A percentile compares a stretch with the other conserved stretches of the same genome.
Evolutionary conservation across 2,888 invertebrate genomes (phyloP).

Genomic region (Steinernema scapterisci): DNA sequence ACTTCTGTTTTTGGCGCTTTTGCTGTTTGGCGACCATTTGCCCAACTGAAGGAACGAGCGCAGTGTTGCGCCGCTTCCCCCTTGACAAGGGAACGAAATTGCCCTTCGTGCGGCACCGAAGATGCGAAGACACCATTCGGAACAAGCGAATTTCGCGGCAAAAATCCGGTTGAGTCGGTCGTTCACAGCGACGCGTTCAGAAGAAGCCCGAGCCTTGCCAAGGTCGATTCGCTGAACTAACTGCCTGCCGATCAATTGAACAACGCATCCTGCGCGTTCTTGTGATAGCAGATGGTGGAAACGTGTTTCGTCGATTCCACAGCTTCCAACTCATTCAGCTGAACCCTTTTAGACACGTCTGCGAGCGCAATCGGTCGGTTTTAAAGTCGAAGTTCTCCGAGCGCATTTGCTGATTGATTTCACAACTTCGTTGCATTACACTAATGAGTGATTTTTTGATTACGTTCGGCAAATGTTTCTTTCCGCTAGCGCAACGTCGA

Average conservation of each 20-base stretch:
- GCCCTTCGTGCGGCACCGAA: slow-evolving; percentile 7
- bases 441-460: neutral
- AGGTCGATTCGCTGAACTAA: slow-evolving; percentile 11
- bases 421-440: too few relatives aligned
- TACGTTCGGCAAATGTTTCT: neutral
- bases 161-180: slow-evolving; percentile 30
- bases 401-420: too few relatives aligned
- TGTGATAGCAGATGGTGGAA: slow-evolving; percentile 21
- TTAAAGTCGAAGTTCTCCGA: too few relatives aligned
- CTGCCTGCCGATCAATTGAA: slow-evolving; percentile 31
- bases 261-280: slow-evolving; percentile 19
- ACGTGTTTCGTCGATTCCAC: slow-evolving; percentile 14
- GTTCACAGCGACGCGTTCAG: slow-evolving; percentile 27
- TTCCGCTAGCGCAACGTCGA: neutral
- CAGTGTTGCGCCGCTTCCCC: neutral
- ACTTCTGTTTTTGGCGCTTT: neutral
- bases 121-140: neutral
- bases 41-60: neutral
- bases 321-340: neutral
- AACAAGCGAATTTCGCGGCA: slow-evolving; percentile 23
- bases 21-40: neutral
- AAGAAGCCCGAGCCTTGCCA: slow-evolving; percentile 9
- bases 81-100: neutral
- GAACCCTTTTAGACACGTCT: neutral
- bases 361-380: neutral